Conservation (phyloP, 2,797 vertebrate species). For the Falco concolor region DNA sequence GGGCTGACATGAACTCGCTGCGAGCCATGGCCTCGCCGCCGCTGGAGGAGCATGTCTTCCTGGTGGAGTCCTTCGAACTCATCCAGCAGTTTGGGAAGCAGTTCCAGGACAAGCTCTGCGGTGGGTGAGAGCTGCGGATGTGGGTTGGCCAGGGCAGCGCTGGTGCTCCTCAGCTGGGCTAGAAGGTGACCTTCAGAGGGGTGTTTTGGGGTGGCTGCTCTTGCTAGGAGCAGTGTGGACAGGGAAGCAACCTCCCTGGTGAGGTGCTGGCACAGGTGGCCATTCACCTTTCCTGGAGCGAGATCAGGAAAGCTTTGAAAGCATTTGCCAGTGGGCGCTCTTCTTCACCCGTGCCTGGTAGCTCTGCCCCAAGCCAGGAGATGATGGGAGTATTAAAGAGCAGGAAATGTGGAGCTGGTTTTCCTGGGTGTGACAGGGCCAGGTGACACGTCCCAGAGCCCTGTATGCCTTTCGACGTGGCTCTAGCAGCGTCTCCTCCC, state of each 20-base stretch:
- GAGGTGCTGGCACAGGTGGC: not conserved
- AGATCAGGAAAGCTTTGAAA: not conserved
- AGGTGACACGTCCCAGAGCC: not conserved
- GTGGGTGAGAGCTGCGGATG: constrained; percentile 59
- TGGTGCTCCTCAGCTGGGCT: not conserved
- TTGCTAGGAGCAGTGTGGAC: not conserved
- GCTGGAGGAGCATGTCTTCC: constrained; percentile 93
- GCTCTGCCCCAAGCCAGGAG: not conserved
- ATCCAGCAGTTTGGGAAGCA: constrained; percentile 94
- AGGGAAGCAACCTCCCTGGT: not conserved
- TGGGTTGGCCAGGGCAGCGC: accelerated
- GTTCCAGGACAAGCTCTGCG: constrained; percentile 90
- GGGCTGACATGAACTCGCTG: constrained; percentile 91
- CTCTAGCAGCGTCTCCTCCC: not conserved
- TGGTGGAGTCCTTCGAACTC: constrained; percentile 93
- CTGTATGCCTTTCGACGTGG: accelerated
- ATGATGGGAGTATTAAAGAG: not conserved
- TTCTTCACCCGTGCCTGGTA: not conserved
- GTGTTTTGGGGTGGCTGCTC: not conserved
- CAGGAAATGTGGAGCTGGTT: not conserved
- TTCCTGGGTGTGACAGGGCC: not conserved
- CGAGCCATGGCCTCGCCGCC: constrained; percentile 92
- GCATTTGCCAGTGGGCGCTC: not conserved
- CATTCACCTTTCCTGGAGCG: not conserved
- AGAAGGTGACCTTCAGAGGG: not conserved